Evolutionary conservation across 2,797 vertebrate species (phyloP).

Genomic region (Aulostomus chinensis): DNA sequence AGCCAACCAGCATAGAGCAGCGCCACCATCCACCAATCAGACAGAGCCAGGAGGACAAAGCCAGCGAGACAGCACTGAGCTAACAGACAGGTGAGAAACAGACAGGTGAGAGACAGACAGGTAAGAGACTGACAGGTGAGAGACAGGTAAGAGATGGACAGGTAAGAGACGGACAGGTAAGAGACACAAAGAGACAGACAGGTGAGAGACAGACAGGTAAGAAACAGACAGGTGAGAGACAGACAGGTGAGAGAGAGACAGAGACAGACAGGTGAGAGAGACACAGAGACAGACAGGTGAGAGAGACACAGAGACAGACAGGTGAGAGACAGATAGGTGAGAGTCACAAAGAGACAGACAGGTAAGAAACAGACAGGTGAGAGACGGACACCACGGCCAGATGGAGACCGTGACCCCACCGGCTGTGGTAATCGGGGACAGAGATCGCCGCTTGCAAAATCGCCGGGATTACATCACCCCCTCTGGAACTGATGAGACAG

Average conservation of each 20-base stretch:
- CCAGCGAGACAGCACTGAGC: conserved; percentile 81
- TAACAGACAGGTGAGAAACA: conserved; percentile 46
- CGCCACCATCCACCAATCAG: conserved; percentile 86
- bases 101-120: background rate
- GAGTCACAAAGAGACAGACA: no score
- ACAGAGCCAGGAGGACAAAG: conserved; percentile 79
- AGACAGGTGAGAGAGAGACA: background rate
- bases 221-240: background rate
- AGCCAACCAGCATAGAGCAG: conserved; percentile 88
- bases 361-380: background rate
- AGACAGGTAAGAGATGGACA: no score
- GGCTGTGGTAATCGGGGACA: no score
- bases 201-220: conserved; percentile 12
- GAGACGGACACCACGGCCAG: background rate
- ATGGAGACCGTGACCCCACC: no score
- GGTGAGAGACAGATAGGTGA: background rate
- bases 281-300: no score
- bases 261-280: no score
- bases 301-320: conserved; percentile 7
- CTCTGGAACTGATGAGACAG: no score
- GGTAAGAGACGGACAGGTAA: no score
- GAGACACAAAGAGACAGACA: no score
- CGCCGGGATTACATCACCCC: no score
- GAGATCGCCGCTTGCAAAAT: no score
- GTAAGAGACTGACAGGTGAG: no score